Evolutionary conservation across 2,797 vertebrate genomes (phyloP).

Genomic region (Anisognathus igniventris): DNA sequence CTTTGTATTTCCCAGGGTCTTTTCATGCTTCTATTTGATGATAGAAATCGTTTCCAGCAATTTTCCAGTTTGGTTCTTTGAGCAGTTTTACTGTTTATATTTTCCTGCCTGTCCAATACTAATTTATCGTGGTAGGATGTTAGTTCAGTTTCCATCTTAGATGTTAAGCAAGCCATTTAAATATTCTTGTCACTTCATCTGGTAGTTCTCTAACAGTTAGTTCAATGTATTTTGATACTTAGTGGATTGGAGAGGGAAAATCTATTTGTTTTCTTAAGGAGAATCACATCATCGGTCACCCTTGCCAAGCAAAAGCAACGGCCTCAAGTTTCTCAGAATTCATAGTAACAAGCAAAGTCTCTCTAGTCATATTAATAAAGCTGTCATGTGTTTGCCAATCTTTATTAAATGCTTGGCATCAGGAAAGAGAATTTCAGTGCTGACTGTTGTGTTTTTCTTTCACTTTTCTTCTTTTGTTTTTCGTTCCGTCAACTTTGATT

Average conservation of each 20-base stretch:
- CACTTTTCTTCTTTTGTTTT: not conserved
- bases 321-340: constrained; percentile 27
- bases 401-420: not conserved
- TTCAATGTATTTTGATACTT: not conserved
- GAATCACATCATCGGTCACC: not conserved
- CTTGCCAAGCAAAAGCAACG: constrained; percentile 12
- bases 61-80: not conserved
- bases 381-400: not conserved
- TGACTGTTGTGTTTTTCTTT: constrained; percentile 3
- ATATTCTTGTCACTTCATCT: not conserved
- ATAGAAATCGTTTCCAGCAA: not conserved
- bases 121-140: not conserved
- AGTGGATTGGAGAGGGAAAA: not conserved
- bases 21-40: not conserved
- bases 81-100: not conserved
- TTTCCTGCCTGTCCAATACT: not conserved
- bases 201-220: not conserved
- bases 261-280: constrained; percentile 30
- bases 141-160: not conserved
- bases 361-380: not conserved
- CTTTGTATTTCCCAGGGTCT: not conserved
- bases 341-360: not conserved
- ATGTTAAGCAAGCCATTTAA: not conserved
- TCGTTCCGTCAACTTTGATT: not conserved
- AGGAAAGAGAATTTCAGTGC: not conserved